A percentile compares a stretch with the other conserved stretches of the same genome.
These are phyloP conservation scores for Buphagus erythrorhynchus DNA, from an alignment of 2,797 vertebrate species.

Conservation along the genomic window DNA sequence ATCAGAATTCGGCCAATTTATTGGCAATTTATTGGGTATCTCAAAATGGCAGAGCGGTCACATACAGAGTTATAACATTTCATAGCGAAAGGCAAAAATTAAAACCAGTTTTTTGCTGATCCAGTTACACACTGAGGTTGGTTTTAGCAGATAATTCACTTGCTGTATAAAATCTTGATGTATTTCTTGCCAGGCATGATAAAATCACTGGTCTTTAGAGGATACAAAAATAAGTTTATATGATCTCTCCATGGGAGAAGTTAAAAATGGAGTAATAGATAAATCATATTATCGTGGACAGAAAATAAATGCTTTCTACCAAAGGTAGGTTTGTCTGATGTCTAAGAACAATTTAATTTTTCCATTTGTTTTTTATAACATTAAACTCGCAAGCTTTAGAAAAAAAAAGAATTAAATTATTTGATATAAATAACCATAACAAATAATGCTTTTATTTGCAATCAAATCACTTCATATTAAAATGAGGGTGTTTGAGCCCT, in stretches of 20 bases:
- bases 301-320: background rate
- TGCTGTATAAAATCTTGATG: background rate
- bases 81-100: rapidly evolving
- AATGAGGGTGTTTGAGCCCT: background rate
- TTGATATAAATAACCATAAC: background rate
- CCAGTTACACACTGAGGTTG: background rate
- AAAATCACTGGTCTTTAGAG: background rate
- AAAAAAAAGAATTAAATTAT: background rate
- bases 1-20: background rate
- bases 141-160: background rate
- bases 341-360: background rate
- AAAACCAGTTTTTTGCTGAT: background rate
- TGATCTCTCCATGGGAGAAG: background rate
- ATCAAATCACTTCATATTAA: background rate
- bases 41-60: background rate
- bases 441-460: background rate
- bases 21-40: background rate
- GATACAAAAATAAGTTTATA: background rate
- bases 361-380: background rate
- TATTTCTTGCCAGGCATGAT: background rate
- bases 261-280: background rate
- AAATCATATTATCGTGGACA: background rate
- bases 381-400: background rate
- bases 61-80: background rate
- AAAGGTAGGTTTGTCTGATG: background rate